A percentile compares a stretch with the other conserved stretches of the same genome.
Evolutionary conservation across 2,888 invertebrate genomes (phyloP).

Genomic region (Drosophila atripex): DNA sequence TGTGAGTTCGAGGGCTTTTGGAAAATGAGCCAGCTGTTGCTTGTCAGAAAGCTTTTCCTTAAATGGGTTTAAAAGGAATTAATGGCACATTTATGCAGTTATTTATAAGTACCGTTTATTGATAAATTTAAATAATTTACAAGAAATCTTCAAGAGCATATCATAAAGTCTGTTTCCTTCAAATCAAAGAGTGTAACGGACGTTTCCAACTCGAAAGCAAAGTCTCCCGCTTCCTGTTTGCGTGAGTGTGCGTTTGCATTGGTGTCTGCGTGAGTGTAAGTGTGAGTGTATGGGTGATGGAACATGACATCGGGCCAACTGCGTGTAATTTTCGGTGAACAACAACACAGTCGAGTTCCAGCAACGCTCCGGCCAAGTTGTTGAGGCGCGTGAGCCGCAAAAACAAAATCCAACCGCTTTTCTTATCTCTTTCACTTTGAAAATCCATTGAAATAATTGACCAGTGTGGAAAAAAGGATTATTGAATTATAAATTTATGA

Average conservation of each 20-base stretch:
- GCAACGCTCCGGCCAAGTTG: constrained; percentile 70
- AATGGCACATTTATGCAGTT: constrained; percentile 3
- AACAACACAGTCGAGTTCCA: constrained; percentile 76
- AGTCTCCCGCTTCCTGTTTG: not conserved
- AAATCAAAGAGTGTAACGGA: not conserved
- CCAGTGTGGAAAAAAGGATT: constrained; percentile 28
- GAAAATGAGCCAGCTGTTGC: constrained; percentile 64
- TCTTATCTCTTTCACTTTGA: constrained; percentile 12
- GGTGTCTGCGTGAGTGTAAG: constrained; percentile 8
- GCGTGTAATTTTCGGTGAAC: constrained; percentile 65
- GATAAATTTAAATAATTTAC: not conserved
- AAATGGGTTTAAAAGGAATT: constrained; percentile 16
- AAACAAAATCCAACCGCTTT: constrained; percentile 14
- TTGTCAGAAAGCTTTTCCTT: constrained; percentile 51
- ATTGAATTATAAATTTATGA: constrained; percentile 60
- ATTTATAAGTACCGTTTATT: not conserved
- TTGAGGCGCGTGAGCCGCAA: constrained; percentile 47
- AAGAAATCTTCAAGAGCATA: too few species aligned
- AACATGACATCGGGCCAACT: constrained; percentile 53
- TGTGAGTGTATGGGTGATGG: constrained; percentile 31
- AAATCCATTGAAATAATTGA: constrained; percentile 22
- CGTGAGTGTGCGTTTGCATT: not conserved
- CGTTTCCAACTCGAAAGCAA: not conserved
- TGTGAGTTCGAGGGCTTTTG: constrained; percentile 44
- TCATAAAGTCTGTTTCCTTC: too few species aligned